Conservation (phyloP, 2,113 vertebrate genomes). For the Pterocles gutturalis region DNA sequence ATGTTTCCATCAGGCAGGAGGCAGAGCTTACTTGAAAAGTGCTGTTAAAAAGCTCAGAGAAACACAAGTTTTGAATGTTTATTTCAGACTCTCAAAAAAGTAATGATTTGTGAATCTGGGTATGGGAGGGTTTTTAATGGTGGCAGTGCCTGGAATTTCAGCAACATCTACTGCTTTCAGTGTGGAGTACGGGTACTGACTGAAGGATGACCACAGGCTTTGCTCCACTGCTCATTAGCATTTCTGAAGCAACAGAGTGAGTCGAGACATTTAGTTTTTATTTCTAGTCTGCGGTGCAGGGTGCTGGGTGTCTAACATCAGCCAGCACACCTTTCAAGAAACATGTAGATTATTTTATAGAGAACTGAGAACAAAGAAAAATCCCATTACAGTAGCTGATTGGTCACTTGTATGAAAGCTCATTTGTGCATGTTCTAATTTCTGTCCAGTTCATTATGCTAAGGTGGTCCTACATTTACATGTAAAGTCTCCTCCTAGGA, state of each 20-base stretch:
- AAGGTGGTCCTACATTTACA: no score
- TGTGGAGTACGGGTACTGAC: not conserved
- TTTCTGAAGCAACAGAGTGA: not conserved
- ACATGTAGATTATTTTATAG: no score
- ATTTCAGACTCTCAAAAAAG: not conserved
- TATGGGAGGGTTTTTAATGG: not conserved
- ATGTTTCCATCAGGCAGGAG: not conserved
- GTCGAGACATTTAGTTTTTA: no score
- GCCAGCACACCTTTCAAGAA: no score
- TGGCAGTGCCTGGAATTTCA: not conserved
- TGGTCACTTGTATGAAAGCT: no score
- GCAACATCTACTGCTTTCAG: not conserved
- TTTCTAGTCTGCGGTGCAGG: no score
- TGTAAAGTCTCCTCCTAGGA: no score
- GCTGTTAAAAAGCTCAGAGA: not conserved
- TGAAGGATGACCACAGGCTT: not conserved
- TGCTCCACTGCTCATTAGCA: not conserved
- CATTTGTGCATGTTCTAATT: no score
- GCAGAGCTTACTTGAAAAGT: not conserved
- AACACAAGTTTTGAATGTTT: constrained; percentile 3
- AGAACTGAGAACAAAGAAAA: no score
- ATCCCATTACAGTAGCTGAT: no score
- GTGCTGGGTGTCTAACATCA: no score
- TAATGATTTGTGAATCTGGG: not conserved
- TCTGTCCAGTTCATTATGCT: no score